Base-by-base conservation (phyloP, 2,888 invertebrate species). In the Drosophila glabriapex region DNA sequence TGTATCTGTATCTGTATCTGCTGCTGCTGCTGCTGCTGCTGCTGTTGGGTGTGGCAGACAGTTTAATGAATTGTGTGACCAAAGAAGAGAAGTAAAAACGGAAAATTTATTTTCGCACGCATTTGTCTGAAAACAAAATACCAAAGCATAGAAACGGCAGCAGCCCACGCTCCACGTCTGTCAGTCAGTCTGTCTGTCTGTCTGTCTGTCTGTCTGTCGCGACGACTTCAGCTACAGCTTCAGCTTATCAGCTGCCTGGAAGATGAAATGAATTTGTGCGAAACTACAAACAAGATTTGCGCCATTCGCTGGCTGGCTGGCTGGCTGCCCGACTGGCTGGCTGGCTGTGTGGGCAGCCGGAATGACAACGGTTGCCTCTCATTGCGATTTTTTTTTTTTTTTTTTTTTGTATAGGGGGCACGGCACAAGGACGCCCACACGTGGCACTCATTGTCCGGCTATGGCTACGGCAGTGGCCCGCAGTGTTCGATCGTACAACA, bases 211-310 rank as follows among this genome's bases (percentile, higher is more conserved):
- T 29, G 61, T 31, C 35, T 63, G 64, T 37, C 46, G 59, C 63
- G 75, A 68, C 64, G 63, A 39, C 73, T 73, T 55, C 58, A 46
- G 43, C 52, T 49, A 61, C 62, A 61, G 68, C 49, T 50, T 35
- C 35, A 53, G 79, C 82, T 89, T 87, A 85, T 85, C 88, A 77
- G 81, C 81, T 73, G 60, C 46, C 68, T 73, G 78, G 63, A 85
- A 86, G 86, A 88, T 81, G 90, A 89, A 85, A 85, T 83, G 76
- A 90, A 90, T 78, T 85, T 85, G 80, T 89, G 90, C 88, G 88
- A 90, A 85, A 85, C 89, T 73, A 90, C 83, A 85, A 85, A 90
- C 86, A 75, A 88, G 89, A 90, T 85, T 85, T 78, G 74, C 64
- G 71, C 59, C 59, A 55, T 43, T 63, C 59, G 35, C 61, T 56